phyloP scores from a whole-genome alignment of 2,888 invertebrate genomes.

The Kryphioiulus occultus region DNA sequence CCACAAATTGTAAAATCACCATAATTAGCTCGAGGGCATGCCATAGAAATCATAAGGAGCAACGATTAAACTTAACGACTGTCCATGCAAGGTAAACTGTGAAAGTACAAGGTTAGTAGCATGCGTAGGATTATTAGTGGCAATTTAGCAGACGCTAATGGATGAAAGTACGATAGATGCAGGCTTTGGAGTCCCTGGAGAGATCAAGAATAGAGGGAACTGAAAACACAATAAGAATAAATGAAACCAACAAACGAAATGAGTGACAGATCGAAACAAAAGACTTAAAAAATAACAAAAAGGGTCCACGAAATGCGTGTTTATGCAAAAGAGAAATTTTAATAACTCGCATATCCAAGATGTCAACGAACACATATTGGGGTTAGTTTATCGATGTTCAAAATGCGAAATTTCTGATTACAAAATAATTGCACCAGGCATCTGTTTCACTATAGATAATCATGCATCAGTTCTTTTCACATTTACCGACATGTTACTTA shows the following conservation, averaged over 20 bases:
- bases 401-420: conserved; percentile 47
- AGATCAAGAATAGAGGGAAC: background rate
- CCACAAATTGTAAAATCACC: no score
- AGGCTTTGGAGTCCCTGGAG: background rate
- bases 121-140: background rate
- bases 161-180: background rate
- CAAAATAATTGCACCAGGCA: conserved; percentile 44
- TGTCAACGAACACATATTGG: conserved; percentile 16
- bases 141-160: background rate
- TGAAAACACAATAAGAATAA: conserved; percentile 45
- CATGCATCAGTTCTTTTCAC: conserved; percentile 49
- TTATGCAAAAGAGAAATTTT: conserved; percentile 23
- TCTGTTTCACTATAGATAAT: conserved; percentile 49
- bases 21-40: background rate
- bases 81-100: background rate
- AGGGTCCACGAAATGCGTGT: background rate
- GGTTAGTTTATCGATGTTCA: conserved; percentile 45
- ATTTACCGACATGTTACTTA: conserved; percentile 39
- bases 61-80: background rate
- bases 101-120: background rate
- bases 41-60: background rate
- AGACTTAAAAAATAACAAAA: conserved; percentile 39
- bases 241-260: conserved; percentile 31
- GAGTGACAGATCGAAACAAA: conserved; percentile 42
- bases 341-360: conserved; percentile 35